Conservation (phyloP, 1,140 invertebrate genomes). For the Semibalanus balanoides region DNA sequence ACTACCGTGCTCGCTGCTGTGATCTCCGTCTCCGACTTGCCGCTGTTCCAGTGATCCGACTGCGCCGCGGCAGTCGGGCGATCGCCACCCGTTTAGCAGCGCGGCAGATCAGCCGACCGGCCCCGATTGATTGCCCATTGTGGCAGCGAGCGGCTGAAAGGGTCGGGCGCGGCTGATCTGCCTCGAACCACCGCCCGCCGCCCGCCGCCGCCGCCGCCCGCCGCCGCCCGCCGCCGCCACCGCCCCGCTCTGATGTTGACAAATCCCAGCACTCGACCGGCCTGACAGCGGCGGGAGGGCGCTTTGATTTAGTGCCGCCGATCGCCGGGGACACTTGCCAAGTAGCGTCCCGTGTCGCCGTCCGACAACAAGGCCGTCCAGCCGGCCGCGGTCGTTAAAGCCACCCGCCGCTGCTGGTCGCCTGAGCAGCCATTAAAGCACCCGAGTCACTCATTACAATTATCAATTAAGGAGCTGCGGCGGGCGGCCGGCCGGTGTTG, state of each 20-base stretch:
- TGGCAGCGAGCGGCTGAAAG: no score
- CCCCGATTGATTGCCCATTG: neutral
- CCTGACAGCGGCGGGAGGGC: neutral
- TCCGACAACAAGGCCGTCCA: neutral
- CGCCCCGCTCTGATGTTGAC: neutral
- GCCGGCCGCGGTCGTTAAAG: neutral
- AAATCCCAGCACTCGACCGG: neutral
- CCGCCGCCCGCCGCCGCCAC: no score
- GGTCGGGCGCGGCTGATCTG: no score
- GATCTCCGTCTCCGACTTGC: no score
- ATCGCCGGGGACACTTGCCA: neutral
- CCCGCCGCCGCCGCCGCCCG: no score
- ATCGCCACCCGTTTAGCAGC: no score
- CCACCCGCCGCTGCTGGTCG: no score
- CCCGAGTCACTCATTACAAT: neutral
- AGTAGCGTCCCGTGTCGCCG: neutral
- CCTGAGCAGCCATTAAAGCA: neutral
- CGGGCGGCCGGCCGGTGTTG: neutral
- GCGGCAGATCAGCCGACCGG: no score
- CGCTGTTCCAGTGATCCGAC: no score
- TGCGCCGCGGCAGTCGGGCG: no score
- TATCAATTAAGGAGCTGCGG: neutral
- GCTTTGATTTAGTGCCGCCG: neutral
- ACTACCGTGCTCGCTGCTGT: no score
- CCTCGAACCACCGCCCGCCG: no score